Evolutionary conservation across 1,140 invertebrate species (phyloP).

Genomic region (Andrena cerasifolii): DNA sequence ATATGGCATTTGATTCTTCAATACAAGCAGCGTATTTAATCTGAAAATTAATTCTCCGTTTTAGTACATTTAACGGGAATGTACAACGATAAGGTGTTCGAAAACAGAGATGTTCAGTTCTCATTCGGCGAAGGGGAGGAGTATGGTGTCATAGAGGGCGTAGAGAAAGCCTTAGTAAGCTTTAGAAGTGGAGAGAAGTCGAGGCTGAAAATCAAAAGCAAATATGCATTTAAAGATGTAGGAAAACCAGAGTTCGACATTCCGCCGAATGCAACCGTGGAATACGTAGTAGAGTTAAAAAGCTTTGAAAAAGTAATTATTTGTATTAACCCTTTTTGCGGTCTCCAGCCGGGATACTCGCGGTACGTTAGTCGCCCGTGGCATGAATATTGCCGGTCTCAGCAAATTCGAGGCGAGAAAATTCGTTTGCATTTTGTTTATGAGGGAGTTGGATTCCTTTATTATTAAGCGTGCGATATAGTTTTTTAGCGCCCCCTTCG

Average conservation of each 20-base stretch:
- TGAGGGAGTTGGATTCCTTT: too few species aligned
- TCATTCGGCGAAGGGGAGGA: conserved; percentile 93
- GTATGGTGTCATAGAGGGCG: conserved; percentile 88
- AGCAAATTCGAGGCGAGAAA: too few species aligned
- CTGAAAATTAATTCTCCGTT: conserved; percentile 34
- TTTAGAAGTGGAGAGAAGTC: conserved; percentile 93
- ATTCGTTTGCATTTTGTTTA: too few species aligned
- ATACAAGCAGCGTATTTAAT: conserved; percentile 2
- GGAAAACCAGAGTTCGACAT: conserved; percentile 89
- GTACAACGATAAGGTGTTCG: conserved; percentile 87
- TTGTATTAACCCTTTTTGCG: too few species aligned
- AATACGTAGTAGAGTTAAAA: conserved; percentile 91
- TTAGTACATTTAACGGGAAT: conserved; percentile 91
- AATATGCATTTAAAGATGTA: conserved; percentile 91
- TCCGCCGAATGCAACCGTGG: conserved; percentile 90
- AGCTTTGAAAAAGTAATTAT: conserved; percentile 91
- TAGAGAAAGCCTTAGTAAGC: conserved; percentile 93
- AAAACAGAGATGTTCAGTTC: conserved; percentile 92
- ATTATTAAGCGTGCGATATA: too few species aligned
- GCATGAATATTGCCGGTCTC: too few species aligned
- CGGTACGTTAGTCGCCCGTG: too few species aligned
- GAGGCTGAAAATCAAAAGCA: conserved; percentile 88
- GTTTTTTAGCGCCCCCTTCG: too few species aligned
- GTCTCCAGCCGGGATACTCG: too few species aligned
- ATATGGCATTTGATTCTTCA: neutral